Evolutionary conservation across 2,113 vertebrate species (phyloP), one percentile per base, ranked within the genome.

Genomic region (Microtus richardsoni): DNA sequence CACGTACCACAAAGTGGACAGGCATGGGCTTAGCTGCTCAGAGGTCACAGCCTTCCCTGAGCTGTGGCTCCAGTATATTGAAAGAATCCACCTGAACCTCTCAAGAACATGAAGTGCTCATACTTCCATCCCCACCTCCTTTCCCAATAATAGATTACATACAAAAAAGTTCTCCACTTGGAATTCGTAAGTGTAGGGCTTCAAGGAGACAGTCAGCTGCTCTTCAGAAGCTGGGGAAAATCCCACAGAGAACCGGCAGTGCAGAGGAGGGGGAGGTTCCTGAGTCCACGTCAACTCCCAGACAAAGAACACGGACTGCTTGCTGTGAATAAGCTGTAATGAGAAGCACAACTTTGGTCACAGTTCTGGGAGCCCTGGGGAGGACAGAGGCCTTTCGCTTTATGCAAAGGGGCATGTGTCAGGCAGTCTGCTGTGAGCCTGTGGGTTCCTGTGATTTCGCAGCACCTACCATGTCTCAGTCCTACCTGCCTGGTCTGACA

Each of bases 141-240:
- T 24, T 44, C 19, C 39, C 74, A 95, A 41, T 22, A 66, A 66
- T 2, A 39, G 3, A 4, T 80, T 60, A 98, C 99, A 98, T 96
- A 99, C 99, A 95, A 99, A 99, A 97, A 99, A 99, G 93, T 99
- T 99, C 97, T 99, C 99, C 75, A 99, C 96, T 95, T 99, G 99
- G 97, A 99, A 99, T 97, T 99, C 97, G 0, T 99, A 99, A 87
- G 98, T 99, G 97, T 99, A 99, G 5, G 99, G 99, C 98, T 99
- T 99, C 95, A 99, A 98, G 95, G 97, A 97, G 12, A 98, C 28
- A 74, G 97, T 96, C 68, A 99, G 98, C 54, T 97, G 98, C 52
- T 98, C 98, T 91, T 97, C 98, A n/a, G 98, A 98, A 87, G 98
- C 98, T 0, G 99, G 99, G 64, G 97, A 98, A 97, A 99, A 99